phyloP scores from a whole-genome alignment of 1,140 invertebrate species.

The Proctacanthus coquilletti region DNA sequence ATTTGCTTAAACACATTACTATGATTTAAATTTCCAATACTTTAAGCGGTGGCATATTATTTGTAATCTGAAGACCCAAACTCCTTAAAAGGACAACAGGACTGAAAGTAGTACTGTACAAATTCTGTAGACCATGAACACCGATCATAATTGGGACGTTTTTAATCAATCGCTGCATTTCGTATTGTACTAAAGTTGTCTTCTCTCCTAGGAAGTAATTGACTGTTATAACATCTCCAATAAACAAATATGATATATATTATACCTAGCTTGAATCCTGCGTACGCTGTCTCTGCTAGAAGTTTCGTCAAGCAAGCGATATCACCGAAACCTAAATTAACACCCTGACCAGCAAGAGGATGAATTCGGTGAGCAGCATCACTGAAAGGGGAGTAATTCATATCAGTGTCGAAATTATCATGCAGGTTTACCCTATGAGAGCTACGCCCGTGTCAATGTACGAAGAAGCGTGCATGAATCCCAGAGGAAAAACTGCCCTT shows the following conservation, averaged over 20 bases:
- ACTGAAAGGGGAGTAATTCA: conserved; percentile 34
- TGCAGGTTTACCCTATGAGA: conserved; percentile 53
- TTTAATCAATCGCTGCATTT: conserved; percentile 64
- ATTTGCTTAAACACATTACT: background rate
- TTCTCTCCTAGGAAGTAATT: conserved; percentile 35
- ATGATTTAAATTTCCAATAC: conserved; percentile 2
- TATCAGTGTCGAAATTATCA: too few species aligned
- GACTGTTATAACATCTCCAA: conserved; percentile 2
- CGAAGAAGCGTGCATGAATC: conserved; percentile 72
- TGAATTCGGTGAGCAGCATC: conserved; percentile 95
- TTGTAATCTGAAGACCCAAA: conserved; percentile 70
- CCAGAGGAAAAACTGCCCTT: conserved; percentile 80
- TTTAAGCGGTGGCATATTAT: conserved; percentile 66
- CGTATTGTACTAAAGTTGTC: conserved; percentile 65
- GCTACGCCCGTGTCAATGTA: conserved; percentile 64
- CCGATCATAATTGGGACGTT: conserved; percentile 78
- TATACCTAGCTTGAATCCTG: conserved; percentile 59
- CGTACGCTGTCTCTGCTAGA: conserved; percentile 50
- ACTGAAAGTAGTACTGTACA: conserved; percentile 62
- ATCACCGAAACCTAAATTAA: conserved; percentile 95
- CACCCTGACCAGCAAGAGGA: conserved; percentile 92
- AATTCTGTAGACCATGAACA: conserved; percentile 72
- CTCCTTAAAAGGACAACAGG: conserved; percentile 71
- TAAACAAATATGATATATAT: conserved; percentile 7
- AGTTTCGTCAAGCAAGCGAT: conserved; percentile 52